These are phyloP conservation scores for Esperia sulphurella DNA, from an alignment of 2,888 invertebrate genomes.

Conservation along the genomic window DNA sequence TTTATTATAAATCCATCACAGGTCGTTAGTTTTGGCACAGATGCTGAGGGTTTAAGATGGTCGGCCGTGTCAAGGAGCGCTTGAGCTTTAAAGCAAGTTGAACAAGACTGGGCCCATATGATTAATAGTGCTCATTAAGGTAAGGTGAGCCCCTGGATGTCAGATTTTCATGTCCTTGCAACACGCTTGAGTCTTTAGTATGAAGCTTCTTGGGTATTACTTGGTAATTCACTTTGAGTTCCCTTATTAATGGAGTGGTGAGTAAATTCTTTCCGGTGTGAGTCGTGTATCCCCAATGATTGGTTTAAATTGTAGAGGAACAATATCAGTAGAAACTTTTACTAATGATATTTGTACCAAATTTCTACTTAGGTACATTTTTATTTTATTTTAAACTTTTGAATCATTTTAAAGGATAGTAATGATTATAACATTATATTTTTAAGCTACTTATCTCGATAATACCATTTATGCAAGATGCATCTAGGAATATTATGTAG, in stretches of 20 bases:
- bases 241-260: background rate
- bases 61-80: constrained; percentile 42
- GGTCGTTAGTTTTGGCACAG: constrained; percentile 67
- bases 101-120: constrained; percentile 31
- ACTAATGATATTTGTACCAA: too few relatives aligned
- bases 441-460: too few relatives aligned
- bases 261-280: background rate
- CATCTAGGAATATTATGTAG: too few relatives aligned
- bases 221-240: constrained; percentile 1
- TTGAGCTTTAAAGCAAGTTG: constrained; percentile 31
- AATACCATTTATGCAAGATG: too few relatives aligned
- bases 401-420: too few relatives aligned
- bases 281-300: too few relatives aligned
- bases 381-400: too few relatives aligned
- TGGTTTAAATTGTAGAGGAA: too few relatives aligned
- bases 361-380: too few relatives aligned
- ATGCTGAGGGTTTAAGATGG: constrained; percentile 44
- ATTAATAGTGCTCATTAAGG: constrained; percentile 66
- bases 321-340: too few relatives aligned
- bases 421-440: too few relatives aligned
- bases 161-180: constrained; percentile 51
- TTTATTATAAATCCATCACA: constrained; percentile 32
- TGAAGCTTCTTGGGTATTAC: background rate
- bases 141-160: constrained; percentile 47
- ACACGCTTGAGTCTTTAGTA: background rate